A percentile compares a stretch with the other conserved stretches of the same genome.
Evolutionary conservation across 2,888 invertebrate species (phyloP).

Genomic region (Pachymerium ferrugineum): DNA sequence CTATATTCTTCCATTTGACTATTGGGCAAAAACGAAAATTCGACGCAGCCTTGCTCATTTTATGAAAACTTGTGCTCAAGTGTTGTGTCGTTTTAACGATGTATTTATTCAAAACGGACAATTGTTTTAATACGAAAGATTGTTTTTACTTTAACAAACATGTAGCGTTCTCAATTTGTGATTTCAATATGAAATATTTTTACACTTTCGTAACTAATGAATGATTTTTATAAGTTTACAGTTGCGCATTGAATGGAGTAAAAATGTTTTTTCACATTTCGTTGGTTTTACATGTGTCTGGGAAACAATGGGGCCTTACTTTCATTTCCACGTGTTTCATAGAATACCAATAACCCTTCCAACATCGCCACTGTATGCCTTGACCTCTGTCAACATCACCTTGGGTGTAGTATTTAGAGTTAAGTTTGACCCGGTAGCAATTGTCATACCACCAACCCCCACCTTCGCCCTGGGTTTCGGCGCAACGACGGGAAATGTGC

Average conservation of each 20-base stretch:
- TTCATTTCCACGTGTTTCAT: conserved; percentile 54
- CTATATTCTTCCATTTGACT: background rate
- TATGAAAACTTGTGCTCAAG: background rate
- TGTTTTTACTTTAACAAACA: no score
- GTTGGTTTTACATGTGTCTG: background rate
- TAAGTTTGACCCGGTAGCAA: conserved; percentile 36
- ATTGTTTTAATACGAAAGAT: no score
- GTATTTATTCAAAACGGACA: no score
- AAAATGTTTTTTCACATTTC: background rate
- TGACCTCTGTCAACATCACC: conserved; percentile 42
- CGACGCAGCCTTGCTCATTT: background rate
- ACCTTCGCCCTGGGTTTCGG: conserved; percentile 31
- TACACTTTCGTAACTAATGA: background rate
- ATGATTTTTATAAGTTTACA: background rate
- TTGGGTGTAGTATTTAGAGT: conserved; percentile 6
- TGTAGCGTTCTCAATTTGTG: background rate
- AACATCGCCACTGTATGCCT: conserved; percentile 57
- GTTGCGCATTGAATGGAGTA: background rate
- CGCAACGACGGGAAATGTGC: conserved; percentile 31
- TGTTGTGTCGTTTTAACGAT: background rate
- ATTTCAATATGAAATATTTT: conserved; percentile 11
- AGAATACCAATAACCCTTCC: conserved; percentile 54
- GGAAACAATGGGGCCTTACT: conserved; percentile 43
- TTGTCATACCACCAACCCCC: conserved; percentile 37
- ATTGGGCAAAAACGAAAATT: background rate